Percentiles rank a stretch among this genome's conserved stretches.
phyloP scores from a whole-genome alignment of 2,113 vertebrate genomes.

The Oryzias woworae region DNA sequence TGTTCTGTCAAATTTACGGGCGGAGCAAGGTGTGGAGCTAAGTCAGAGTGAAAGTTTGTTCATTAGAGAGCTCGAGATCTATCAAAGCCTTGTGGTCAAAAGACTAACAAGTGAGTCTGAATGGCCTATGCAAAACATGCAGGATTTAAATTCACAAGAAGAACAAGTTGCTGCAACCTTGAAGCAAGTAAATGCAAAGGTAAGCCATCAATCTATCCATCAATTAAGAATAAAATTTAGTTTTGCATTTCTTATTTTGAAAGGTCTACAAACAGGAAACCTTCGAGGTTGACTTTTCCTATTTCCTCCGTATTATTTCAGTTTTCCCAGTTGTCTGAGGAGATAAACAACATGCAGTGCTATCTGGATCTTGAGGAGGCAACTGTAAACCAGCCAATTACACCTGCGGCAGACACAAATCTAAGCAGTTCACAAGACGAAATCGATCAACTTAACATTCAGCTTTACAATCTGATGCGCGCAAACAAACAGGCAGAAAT shows the following conservation, averaged over 20 bases:
- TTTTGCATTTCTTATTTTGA: neutral
- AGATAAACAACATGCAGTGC: slow-evolving; percentile 72
- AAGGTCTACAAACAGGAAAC: neutral
- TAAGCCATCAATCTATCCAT: slow-evolving; percentile 37
- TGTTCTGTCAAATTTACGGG: slow-evolving; percentile 31
- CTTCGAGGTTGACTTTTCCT: neutral
- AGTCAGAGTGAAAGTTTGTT: slow-evolving; percentile 33
- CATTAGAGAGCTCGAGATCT: slow-evolving; percentile 68
- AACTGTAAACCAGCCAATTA: slow-evolving; percentile 64
- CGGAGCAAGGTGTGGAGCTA: slow-evolving; percentile 4
- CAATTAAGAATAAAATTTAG: neutral
- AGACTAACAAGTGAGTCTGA: slow-evolving; percentile 66
- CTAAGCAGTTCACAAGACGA: slow-evolving; percentile 73
- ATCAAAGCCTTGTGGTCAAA: slow-evolving; percentile 74
- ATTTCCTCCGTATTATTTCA: slow-evolving; percentile 41
- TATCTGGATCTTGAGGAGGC: slow-evolving; percentile 64
- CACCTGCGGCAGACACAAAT: slow-evolving; percentile 61
- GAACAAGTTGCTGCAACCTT: slow-evolving; percentile 54
- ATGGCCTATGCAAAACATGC: slow-evolving; percentile 47
- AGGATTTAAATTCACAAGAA: slow-evolving; percentile 47
- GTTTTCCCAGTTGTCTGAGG: slow-evolving; percentile 74
- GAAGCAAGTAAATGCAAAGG: slow-evolving; percentile 71
- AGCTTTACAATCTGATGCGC: slow-evolving; percentile 64
- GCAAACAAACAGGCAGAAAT: slow-evolving; percentile 77
- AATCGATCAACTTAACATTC: slow-evolving; percentile 53